These are phyloP conservation scores for Athripsodes cinereus DNA, from an alignment of 2,888 invertebrate species.

Conservation along the genomic window DNA sequence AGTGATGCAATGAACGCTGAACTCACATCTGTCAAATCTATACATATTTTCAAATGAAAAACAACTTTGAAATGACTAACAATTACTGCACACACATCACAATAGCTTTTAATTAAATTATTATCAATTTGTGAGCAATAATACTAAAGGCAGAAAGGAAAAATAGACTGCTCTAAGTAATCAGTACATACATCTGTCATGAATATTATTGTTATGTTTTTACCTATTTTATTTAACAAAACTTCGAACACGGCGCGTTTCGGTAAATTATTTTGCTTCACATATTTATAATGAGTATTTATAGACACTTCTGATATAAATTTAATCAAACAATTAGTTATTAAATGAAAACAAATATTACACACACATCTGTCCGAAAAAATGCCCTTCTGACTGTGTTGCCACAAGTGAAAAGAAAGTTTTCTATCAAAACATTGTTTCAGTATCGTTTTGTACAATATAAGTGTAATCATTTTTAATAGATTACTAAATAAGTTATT, in stretches of 20 bases:
- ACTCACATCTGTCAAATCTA: not conserved
- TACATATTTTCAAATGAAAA: not conserved
- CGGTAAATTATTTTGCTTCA: not conserved
- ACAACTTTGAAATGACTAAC: not conserved
- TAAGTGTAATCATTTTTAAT: too few relatives aligned
- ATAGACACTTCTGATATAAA: not conserved
- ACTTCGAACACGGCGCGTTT: not conserved
- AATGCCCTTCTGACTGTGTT: conserved; percentile 1
- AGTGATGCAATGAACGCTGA: not conserved
- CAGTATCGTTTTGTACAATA: too few relatives aligned
- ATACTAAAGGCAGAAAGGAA: not conserved
- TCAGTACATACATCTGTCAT: not conserved
- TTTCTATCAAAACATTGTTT: too few relatives aligned
- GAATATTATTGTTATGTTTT: not conserved
- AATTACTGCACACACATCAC: too few relatives aligned
- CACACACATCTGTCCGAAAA: not conserved
- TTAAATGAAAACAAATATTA: not conserved
- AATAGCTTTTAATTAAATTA: not conserved
- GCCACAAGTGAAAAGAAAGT: not conserved
- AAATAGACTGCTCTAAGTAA: not conserved
- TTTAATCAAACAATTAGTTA: not conserved
- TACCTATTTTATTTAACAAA: not conserved
- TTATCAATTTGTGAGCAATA: not conserved
- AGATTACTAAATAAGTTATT: too few relatives aligned
- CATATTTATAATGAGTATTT: not conserved